Conservation (phyloP, 2,113 vertebrate genomes). For the Thermophis baileyi region DNA sequence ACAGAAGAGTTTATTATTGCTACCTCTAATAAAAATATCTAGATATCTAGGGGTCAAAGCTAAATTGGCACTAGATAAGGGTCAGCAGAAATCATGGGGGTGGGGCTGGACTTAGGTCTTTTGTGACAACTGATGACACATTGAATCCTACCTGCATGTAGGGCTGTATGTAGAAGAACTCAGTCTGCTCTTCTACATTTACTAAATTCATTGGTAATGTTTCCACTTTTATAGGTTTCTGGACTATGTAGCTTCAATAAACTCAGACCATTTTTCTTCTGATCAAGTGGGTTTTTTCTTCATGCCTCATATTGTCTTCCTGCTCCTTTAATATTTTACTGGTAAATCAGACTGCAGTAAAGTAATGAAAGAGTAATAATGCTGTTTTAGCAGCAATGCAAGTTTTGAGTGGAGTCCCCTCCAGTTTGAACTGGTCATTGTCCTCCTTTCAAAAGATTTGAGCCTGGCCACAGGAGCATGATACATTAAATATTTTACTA, state of each 20-base stretch:
- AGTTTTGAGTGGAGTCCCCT: background rate
- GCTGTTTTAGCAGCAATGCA: background rate
- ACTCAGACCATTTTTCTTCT: background rate
- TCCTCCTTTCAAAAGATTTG: background rate
- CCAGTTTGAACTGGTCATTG: background rate
- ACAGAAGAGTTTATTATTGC: too few relatives aligned
- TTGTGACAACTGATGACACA: too few relatives aligned
- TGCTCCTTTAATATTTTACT: background rate
- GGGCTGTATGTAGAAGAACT: too few relatives aligned
- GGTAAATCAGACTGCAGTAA: background rate
- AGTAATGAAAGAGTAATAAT: background rate
- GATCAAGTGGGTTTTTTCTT: background rate
- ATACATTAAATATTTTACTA: background rate
- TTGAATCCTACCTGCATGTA: too few relatives aligned
- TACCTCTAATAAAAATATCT: too few relatives aligned
- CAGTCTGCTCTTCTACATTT: too few relatives aligned
- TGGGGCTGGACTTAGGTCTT: too few relatives aligned
- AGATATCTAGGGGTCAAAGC: too few relatives aligned
- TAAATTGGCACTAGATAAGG: too few relatives aligned
- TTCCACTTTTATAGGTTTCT: background rate
- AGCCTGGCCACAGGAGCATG: background rate
- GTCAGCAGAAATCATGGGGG: too few relatives aligned
- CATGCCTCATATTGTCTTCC: background rate
- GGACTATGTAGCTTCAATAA: background rate
- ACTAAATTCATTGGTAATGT: too few relatives aligned